Base-by-base conservation (phyloP, 2,888 invertebrate genomes). In the Trachelus iudaicus region DNA sequence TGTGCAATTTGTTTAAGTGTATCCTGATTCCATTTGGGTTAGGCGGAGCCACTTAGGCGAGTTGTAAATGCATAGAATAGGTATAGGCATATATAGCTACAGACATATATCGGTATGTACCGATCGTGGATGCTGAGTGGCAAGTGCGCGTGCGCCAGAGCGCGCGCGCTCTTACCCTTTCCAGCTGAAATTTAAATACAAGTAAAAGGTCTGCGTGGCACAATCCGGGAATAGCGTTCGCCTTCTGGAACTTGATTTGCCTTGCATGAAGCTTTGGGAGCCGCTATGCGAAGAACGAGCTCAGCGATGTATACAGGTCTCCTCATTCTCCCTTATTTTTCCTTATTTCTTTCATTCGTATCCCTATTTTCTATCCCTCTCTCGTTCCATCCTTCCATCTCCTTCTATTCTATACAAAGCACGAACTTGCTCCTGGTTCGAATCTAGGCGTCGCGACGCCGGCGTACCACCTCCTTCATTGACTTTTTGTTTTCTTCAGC, bases 1-100 rank as follows among this genome's bases (percentile, higher is more conserved):
- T 79, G 86, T 83, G 90, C 90, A 91, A 91, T 91, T 90, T 89
- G 90, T 90, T 91, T 91, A 90, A 91, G 91, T 91, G 91, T 91
- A 90, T 87, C 88, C 87, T 88, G 88, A 90, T 91, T 90, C 87
- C 86, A 88, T 87, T 89, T 89, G 86, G 88, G 87, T 88, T 88
- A 88, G 84, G 82, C 85, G 77, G 77, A 81, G 81, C 83, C 85
- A 84, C 84, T 85, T 84, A 79, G 79, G 56, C 81, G 37, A 35
- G 69, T 86, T 84, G 83, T 81, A 81, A 86, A 85, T 85, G 82
- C 83, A 84, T 73, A 82, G 79, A 79, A 80, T 82, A 80, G 79
- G 78, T 79, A 81, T 79, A 81, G 79, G 68, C 76, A 40, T 73
- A 76, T 76, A 75, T 56, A 71, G 75, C 76, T 78, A 78, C 75